A percentile compares a stretch with the other conserved stretches of the same genome.
These are phyloP conservation scores for Drosophila niveifrons DNA, from an alignment of 2,888 invertebrate genomes.

Conservation along the genomic window DNA sequence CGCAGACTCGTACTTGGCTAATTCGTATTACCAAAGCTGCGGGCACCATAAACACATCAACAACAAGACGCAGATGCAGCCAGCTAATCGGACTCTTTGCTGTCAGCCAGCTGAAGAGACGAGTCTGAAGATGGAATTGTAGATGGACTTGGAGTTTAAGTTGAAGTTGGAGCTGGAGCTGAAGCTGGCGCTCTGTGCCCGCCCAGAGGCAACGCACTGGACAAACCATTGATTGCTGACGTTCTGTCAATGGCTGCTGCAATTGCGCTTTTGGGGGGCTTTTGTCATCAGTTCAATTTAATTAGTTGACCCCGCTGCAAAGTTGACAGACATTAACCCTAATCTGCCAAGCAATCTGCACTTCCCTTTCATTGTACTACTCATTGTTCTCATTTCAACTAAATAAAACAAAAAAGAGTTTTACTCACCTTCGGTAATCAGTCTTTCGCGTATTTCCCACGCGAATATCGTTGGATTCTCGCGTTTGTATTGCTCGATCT, in stretches of 20 bases:
- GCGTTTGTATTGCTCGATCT: slow-evolving; percentile 98
- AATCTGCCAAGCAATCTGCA: background rate
- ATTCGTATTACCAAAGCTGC: slow-evolving; percentile 64
- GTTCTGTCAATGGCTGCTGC: slow-evolving; percentile 50
- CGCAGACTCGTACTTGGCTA: slow-evolving; percentile 39
- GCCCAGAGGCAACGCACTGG: slow-evolving; percentile 46
- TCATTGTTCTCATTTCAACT: slow-evolving; percentile 31
- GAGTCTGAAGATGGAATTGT: background rate
- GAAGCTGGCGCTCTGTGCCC: slow-evolving; percentile 34
- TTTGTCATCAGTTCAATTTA: slow-evolving; percentile 64
- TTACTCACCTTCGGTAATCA: slow-evolving; percentile 96
- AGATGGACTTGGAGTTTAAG: slow-evolving; percentile 4
- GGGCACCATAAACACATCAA: slow-evolving; percentile 80
- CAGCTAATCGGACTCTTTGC: background rate
- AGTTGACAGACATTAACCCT: background rate
- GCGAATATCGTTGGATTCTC: slow-evolving; percentile 99
- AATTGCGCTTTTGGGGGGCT: slow-evolving; percentile 77
- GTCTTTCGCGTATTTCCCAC: slow-evolving; percentile 98
- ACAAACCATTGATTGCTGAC: slow-evolving; percentile 40
- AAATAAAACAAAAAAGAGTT: too few species aligned
- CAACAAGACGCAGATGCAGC: slow-evolving; percentile 31
- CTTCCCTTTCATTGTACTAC: slow-evolving; percentile 7
- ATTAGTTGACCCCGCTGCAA: background rate
- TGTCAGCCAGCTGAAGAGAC: slow-evolving; percentile 20
- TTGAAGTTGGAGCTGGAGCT: background rate